A percentile compares a stretch with the other conserved stretches of the same genome.
These are phyloP conservation scores for Loripinus fragilis DNA, from an alignment of 2,888 invertebrate species.

Conservation along the genomic window DNA sequence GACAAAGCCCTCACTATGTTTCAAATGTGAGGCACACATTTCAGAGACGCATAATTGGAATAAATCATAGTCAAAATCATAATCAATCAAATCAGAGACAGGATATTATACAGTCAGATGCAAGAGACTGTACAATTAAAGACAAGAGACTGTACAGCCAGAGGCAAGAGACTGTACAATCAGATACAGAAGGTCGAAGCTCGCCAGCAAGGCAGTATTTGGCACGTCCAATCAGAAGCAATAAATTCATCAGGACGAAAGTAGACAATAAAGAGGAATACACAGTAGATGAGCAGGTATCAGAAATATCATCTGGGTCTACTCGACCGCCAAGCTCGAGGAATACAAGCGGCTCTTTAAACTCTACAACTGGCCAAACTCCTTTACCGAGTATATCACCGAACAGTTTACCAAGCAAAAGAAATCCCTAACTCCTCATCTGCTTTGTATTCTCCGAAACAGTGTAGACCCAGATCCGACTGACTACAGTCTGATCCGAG, in stretches of 20 bases:
- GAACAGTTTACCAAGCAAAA: not conserved
- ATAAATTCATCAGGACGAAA: constrained; percentile 36
- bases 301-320: constrained; percentile 37
- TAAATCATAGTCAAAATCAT: not conserved
- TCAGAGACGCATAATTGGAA: not conserved
- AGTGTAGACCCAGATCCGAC: no score
- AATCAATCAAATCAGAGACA: not conserved
- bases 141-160: not conserved
- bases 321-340: constrained; percentile 30
- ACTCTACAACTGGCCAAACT: not conserved
- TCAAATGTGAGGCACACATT: not conserved
- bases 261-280: constrained; percentile 30
- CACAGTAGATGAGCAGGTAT: constrained; percentile 40
- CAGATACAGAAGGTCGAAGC: constrained; percentile 24
- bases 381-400: constrained; percentile 16
- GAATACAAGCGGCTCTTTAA: constrained; percentile 29
- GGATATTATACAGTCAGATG: not conserved
- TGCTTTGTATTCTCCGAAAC: no score
- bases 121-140: constrained; percentile 11
- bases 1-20: not conserved
- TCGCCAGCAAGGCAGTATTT: constrained; percentile 35
- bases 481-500: no score
- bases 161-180: not conserved
- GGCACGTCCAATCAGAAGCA: constrained; percentile 40
- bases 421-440: not conserved